These are phyloP conservation scores for Chaetodon trifasciatus DNA, from an alignment of 2,797 vertebrate species.

Conservation along the genomic window DNA sequence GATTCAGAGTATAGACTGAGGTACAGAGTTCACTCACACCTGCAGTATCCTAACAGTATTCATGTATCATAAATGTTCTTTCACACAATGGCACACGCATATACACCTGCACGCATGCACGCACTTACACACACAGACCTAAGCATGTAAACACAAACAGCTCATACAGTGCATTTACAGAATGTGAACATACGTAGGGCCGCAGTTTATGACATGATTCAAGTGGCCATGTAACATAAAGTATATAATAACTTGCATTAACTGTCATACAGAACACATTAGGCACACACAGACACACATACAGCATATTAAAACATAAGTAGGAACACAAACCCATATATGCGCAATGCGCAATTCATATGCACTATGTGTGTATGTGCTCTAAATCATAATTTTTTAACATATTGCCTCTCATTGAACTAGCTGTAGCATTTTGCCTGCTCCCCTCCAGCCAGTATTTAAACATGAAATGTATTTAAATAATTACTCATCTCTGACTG, in stretches of 20 bases:
- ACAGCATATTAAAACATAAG: constrained; percentile 46
- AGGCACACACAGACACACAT: constrained; percentile 46
- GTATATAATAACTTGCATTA: constrained; percentile 70
- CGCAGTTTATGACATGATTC: constrained; percentile 64
- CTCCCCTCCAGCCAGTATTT: constrained; percentile 82
- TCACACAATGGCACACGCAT: constrained; percentile 33
- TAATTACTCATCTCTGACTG: constrained; percentile 81
- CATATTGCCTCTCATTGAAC: constrained; percentile 77
- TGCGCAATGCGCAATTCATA: constrained; percentile 57
- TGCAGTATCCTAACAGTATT: constrained; percentile 46
- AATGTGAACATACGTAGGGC: constrained; percentile 66
- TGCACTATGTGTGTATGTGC: constrained; percentile 75
- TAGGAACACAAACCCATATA: constrained; percentile 58
- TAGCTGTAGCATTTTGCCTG: constrained; percentile 87
- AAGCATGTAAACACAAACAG: constrained; percentile 69
- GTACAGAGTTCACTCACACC: constrained; percentile 44
- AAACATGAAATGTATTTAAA: constrained; percentile 84
- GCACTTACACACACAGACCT: constrained; percentile 46
- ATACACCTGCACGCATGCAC: constrained; percentile 45
- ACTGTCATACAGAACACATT: constrained; percentile 68
- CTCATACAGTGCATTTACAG: constrained; percentile 63
- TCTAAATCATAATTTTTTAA: constrained; percentile 66
- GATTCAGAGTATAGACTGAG: constrained; percentile 55
- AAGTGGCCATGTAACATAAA: constrained; percentile 72
- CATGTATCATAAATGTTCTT: constrained; percentile 57